Evolutionary conservation across 1,140 invertebrate genomes (phyloP), one percentile per base, ranked within the genome.

Genomic region (Diorhabda elongata): DNA sequence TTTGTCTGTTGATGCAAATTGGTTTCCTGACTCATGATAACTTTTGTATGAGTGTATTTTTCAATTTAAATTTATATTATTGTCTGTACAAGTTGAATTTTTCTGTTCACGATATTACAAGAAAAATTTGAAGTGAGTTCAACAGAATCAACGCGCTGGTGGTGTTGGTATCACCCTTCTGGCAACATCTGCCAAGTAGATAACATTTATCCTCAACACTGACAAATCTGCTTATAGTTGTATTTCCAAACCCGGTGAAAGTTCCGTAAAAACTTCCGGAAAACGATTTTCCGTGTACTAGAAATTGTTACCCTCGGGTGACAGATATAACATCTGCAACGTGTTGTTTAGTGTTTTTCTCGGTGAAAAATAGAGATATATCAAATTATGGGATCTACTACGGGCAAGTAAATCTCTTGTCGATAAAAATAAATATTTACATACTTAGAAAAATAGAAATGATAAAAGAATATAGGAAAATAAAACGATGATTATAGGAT

Each of bases 151-250:
- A 52, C 47, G 47, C 47, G 47, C 59, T 43, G 11, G 4, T 42
- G 59, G 59, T 42, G 59, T 42, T 61, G 42, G 26, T 42, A 42
- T 6, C 26, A 42, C 59, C 59, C 26, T 61, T 61, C 47, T 8
- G 59, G 59, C 62, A 56, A 56, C 66, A 67, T 67, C 60, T 67
- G 66, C 61, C 66, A 67, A 58, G n/a, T 67, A 61, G 58, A 67
- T 67, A 67, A 67, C 58, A 61, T 60, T 44, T 61, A 8, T 61
- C 66, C 43, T 44, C 58, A 67, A 67, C 58, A 44, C 45, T 44
- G 66, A 67, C 66, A 67, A 67, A 67, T 67, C 66, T 67, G 66
- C 60, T 61, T 67, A 67, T 58, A 67, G 42, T 47, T 67, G 59
- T 67, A 67, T 67, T 58, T 61, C 58, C 58, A 56, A 58, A 11